A percentile compares a stretch with the other conserved stretches of the same genome.
Evolutionary conservation across 1,140 invertebrate species (phyloP).

Genomic region (Atta colombica): DNA sequence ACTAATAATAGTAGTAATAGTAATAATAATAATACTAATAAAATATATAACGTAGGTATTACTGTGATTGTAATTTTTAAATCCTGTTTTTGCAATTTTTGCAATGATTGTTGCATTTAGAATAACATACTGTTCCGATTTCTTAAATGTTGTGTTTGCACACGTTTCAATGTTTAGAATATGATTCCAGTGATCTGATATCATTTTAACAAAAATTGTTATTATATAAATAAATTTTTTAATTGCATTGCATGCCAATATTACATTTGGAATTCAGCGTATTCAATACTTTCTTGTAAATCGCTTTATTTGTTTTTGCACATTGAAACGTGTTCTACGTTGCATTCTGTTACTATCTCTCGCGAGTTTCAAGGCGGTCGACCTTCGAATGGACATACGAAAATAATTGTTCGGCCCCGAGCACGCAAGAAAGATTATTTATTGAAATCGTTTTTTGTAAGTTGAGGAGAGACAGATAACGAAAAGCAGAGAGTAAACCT

Average conservation of each 20-base stretch:
- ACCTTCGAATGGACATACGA: constrained; percentile 42
- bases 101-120: neutral
- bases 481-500: neutral
- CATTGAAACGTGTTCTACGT: neutral
- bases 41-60: too few species aligned
- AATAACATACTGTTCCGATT: neutral
- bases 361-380: constrained; percentile 36
- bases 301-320: constrained; percentile 29
- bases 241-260: neutral
- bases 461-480: neutral
- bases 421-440: constrained; percentile 29
- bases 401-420: constrained; percentile 43
- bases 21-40: too few species aligned
- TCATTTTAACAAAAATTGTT: neutral
- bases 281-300: neutral
- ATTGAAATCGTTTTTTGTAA: constrained; percentile 33
- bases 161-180: neutral
- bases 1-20: too few species aligned
- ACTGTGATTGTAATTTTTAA: neutral
- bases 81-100: neutral
- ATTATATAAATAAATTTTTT: neutral
- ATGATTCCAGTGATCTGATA: neutral
- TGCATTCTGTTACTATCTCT: constrained; percentile 12
- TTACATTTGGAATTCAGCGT: neutral
- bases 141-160: neutral